Evolutionary conservation across 2,797 vertebrate species (phyloP), one percentile per base, ranked within the genome.

Genomic region (Peromyscus nudipes): DNA sequence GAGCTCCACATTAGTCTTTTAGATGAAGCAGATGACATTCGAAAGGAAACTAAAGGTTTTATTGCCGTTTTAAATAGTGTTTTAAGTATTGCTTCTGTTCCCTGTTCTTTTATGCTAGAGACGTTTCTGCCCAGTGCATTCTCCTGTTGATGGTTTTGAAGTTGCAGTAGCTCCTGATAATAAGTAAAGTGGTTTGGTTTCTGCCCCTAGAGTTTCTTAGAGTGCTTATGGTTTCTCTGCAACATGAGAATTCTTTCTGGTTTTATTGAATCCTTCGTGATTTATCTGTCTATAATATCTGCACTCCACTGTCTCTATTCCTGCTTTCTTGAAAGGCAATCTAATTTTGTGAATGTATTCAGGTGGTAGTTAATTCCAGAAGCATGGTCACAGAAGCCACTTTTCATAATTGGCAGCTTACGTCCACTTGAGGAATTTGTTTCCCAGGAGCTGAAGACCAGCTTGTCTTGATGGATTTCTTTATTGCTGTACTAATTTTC

Each of bases 401-500:
- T 89, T 77, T 79, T 93, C 67, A 57, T 75, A 73, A 40, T 43
- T 46, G 75, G 34, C 91, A 94, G 88, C 73, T 76, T n/a, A 6
- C 62, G 27, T 75, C 55, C 69, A 19, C 71, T 89, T 93, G 87
- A 94, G 92, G 90, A 94, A 76, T 93, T 31, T 6, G 7, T 84
- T 94, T 89, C 43, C 57, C 46, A 37, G 69, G 69, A 79, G 69
- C 65, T 65, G 34, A 91, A 96, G 52, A 55, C 31, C 21, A 0
- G 52, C 40, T 94, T 65, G 43, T 73, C 97, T 79, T 91, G 83
- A 64, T 67, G 88, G 49, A 83, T 90, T 81, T 93, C 52, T 92
- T 93, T 71, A 19, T 87, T 87, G 75, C 52, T 57, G 57, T 49
- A 11, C 71, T 92, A 29, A 31, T 92, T 96, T 92, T 29, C 60